Evolutionary conservation across 2,797 vertebrate genomes (phyloP).

Genomic region (Lateolabrax maculatus): DNA sequence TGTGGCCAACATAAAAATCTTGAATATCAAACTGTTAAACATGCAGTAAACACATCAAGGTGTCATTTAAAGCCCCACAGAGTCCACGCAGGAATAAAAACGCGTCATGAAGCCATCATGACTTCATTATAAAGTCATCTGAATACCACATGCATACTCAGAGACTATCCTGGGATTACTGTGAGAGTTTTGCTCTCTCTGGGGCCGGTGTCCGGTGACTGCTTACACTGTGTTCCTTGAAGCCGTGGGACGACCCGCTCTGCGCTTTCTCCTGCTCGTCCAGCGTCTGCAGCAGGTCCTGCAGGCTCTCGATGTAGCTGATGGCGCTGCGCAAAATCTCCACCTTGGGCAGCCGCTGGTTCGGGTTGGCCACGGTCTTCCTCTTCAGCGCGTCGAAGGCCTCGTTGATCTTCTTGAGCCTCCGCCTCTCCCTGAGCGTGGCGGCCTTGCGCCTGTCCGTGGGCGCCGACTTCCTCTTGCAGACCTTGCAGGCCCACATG

Average conservation of each 20-base stretch:
- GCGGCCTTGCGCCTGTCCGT: slow-evolving; percentile 96
- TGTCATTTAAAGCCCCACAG: slow-evolving; percentile 6
- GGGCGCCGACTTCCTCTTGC: slow-evolving; percentile 96
- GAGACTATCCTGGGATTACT: background rate
- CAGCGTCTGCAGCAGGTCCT: slow-evolving; percentile 93
- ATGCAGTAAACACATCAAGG: slow-evolving; percentile 10
- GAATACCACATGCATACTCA: background rate
- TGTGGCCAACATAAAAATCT: too few species aligned
- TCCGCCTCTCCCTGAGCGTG: slow-evolving; percentile 93
- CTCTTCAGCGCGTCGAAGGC: slow-evolving; percentile 97
- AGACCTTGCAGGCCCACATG: slow-evolving; percentile 98
- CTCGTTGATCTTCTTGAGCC: slow-evolving; percentile 99
- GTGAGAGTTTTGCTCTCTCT: background rate
- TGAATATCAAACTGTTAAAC: background rate
- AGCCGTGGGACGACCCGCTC: slow-evolving; percentile 83
- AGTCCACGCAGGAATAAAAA: background rate
- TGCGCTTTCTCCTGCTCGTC: slow-evolving; percentile 92
- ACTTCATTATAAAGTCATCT: slow-evolving; percentile 13
- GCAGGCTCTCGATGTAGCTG: slow-evolving; percentile 96
- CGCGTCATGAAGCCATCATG: background rate
- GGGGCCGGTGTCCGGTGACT: background rate
- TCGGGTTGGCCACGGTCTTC: slow-evolving; percentile 95
- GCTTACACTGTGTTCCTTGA: slow-evolving; percentile 83
- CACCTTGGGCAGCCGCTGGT: slow-evolving; percentile 97
- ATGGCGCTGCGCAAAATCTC: slow-evolving; percentile 99